These are phyloP conservation scores for Tiliacea aurago DNA, from an alignment of 2,888 invertebrate species.

Conservation along the genomic window DNA sequence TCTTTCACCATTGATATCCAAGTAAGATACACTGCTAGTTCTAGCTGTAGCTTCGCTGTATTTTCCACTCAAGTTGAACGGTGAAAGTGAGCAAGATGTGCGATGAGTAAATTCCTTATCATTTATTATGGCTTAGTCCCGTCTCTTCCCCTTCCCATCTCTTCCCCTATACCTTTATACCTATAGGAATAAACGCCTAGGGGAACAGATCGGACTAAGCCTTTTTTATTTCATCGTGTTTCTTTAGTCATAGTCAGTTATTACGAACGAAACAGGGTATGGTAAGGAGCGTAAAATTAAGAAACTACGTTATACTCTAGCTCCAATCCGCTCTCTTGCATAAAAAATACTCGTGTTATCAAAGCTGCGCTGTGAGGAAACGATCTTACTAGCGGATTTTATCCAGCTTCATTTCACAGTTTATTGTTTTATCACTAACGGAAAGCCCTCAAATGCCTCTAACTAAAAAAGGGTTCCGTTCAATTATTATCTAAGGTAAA, in stretches of 20 bases:
- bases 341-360: neutral
- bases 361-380: neutral
- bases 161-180: too few relatives aligned
- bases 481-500: too few relatives aligned
- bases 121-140: neutral
- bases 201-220: too few relatives aligned
- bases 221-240: neutral
- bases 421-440: too few relatives aligned
- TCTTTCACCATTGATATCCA: neutral
- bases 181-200: too few relatives aligned
- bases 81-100: neutral
- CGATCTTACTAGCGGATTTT: neutral
- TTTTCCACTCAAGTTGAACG: neutral
- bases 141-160: too few relatives aligned
- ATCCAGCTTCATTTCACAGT: neutral
- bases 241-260: neutral
- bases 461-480: too few relatives aligned
- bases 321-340: neutral
- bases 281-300: neutral
- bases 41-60: neutral
- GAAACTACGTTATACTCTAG: neutral
- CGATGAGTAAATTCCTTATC: neutral
- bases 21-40: neutral
- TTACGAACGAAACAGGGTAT: neutral
- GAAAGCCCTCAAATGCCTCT: neutral